Percentiles rank a stretch among this genome's conserved stretches.
Evolutionary conservation across 2,888 invertebrate species (phyloP).

Genomic region (Athalia circularis): DNA sequence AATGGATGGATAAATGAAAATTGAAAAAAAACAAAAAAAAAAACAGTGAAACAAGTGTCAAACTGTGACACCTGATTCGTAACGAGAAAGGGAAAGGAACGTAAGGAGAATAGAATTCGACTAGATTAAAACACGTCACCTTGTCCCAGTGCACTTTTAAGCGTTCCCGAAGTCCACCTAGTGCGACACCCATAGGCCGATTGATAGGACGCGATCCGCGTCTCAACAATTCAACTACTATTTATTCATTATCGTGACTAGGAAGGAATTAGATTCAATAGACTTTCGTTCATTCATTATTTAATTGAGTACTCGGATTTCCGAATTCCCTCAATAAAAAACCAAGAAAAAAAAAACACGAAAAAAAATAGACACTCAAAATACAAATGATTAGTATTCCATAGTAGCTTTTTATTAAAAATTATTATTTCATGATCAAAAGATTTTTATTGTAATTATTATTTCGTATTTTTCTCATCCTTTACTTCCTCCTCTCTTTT

Average conservation of each 20-base stretch:
- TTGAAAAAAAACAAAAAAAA: neutral
- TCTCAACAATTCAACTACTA: neutral
- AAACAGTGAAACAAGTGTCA: neutral
- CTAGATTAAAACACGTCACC: conserved; percentile 52
- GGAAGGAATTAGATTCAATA: too few relatives aligned
- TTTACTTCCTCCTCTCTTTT: neutral
- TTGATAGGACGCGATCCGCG: conserved; percentile 6
- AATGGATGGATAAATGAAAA: neutral
- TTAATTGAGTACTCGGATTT: too few relatives aligned
- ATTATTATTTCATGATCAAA: conserved; percentile 28
- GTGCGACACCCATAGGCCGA: conserved; percentile 45
- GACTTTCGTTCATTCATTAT: too few relatives aligned
- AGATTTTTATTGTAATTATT: neutral
- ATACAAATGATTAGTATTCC: neutral
- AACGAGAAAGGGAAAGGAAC: neutral
- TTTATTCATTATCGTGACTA: too few relatives aligned
- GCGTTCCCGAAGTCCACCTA: conserved; percentile 62
- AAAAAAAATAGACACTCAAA: conserved; percentile 6
- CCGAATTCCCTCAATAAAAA: too few relatives aligned
- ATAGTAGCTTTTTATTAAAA: conserved; percentile 21
- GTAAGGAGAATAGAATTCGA: conserved; percentile 25
- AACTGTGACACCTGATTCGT: neutral
- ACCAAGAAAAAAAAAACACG: too few relatives aligned
- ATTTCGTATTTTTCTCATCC: neutral
- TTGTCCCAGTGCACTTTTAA: conserved; percentile 59